These are phyloP conservation scores for Priocnemis perturbator DNA, from an alignment of 2,888 invertebrate genomes.

Conservation along the genomic window DNA sequence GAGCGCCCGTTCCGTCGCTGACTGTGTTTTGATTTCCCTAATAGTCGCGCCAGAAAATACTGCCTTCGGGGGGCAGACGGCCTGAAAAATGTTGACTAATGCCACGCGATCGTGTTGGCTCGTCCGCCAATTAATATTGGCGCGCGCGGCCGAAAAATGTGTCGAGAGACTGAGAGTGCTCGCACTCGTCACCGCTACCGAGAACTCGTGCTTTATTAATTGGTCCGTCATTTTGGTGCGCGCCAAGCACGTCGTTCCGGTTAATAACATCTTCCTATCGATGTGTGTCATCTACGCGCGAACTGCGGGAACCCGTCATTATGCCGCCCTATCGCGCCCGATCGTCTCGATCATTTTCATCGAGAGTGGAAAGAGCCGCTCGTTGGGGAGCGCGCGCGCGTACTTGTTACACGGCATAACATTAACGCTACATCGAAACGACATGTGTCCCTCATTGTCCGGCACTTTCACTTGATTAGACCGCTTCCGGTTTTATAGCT, in stretches of 20 bases:
- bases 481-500: conserved; percentile 10
- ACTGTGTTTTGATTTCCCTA: conserved; percentile 74
- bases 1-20: conserved; percentile 53
- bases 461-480: conserved; percentile 56
- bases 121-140: background rate
- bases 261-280: conserved; percentile 57
- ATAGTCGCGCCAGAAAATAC: conserved; percentile 65
- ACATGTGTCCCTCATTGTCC: conserved; percentile 39
- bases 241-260: conserved; percentile 38
- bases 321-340: conserved; percentile 52
- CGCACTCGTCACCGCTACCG: too few species aligned
- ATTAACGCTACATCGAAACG: conserved; percentile 30
- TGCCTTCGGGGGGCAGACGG: conserved; percentile 35
- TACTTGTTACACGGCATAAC: conserved; percentile 38
- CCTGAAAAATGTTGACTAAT: conserved; percentile 44
- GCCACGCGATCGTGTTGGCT: background rate
- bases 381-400: conserved; percentile 9
- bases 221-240: conserved; percentile 31
- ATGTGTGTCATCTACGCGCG: conserved; percentile 61
- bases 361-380: conserved; percentile 37
- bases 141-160: too few species aligned
- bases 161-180: too few species aligned
- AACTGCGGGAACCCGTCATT: conserved; percentile 55
- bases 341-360: conserved; percentile 59
- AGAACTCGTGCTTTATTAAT: too few species aligned